phyloP scores from a whole-genome alignment of 2,797 vertebrate species.

The Podargus strigoides region DNA sequence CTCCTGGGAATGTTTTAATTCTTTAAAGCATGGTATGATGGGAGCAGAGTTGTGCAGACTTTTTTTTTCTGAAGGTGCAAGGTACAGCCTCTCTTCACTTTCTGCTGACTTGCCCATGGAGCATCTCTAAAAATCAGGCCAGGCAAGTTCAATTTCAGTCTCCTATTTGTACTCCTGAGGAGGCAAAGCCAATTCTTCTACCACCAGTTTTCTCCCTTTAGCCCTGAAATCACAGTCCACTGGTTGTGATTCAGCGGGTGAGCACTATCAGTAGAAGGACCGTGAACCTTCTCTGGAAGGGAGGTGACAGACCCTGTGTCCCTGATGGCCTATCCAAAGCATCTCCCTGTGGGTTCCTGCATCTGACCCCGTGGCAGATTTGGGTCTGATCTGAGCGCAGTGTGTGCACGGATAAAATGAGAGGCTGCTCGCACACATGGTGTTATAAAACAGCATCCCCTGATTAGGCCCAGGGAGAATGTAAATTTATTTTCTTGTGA shows the following conservation, averaged over 20 bases:
- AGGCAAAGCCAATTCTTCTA: neutral
- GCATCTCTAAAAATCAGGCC: neutral
- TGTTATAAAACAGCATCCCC: neutral
- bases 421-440: neutral
- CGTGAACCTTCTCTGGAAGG: neutral
- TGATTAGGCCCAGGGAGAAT: slow-evolving; percentile 1
- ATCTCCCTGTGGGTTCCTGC: fast-evolving
- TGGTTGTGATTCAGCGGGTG: neutral
- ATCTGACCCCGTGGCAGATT: fast-evolving
- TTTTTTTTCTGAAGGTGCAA: neutral
- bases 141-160: neutral
- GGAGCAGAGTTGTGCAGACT: neutral
- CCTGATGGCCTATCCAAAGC: neutral
- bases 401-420: neutral
- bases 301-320: neutral
- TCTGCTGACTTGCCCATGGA: neutral
- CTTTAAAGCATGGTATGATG: neutral
- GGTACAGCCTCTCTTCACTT: neutral
- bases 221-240: neutral
- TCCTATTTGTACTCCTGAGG: neutral
- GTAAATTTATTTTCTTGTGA: slow-evolving; percentile 48
- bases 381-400: neutral
- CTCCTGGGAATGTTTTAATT: neutral
- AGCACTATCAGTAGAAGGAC: neutral
- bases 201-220: neutral